These are phyloP conservation scores for Peromyscus attwateri DNA, from an alignment of 2,797 vertebrate genomes.

Conservation along the genomic window DNA sequence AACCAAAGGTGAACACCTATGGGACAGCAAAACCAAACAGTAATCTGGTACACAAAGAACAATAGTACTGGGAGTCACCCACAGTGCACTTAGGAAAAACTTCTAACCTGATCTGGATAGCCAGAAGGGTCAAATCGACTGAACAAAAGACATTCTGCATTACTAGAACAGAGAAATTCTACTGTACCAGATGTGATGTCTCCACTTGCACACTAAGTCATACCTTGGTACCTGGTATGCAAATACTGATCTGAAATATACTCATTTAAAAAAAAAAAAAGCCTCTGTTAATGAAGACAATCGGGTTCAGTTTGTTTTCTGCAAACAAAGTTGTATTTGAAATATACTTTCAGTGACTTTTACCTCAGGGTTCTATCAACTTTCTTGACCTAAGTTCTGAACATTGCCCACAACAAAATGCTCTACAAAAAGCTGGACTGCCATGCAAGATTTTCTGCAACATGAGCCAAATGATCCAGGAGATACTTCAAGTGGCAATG, in stretches of 20 bases:
- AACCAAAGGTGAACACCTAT: not conserved
- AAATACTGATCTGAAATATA: not conserved
- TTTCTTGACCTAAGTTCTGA: not conserved
- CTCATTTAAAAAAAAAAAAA: not conserved
- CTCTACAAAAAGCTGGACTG: not conserved
- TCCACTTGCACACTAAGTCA: constrained; percentile 6
- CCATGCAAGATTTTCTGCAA: not conserved
- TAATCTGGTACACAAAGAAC: not conserved
- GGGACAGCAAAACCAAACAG: not conserved
- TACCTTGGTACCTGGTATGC: not conserved
- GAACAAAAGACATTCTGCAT: not conserved
- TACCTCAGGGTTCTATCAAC: not conserved
- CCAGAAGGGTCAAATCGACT: not conserved
- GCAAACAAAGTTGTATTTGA: not conserved
- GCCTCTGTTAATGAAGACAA: not conserved
- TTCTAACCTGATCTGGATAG: not conserved
- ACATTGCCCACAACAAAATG: not conserved
- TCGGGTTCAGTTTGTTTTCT: not conserved
- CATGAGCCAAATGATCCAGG: not conserved
- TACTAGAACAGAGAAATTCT: not conserved
- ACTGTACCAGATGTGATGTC: not conserved
- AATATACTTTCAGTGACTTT: not conserved
- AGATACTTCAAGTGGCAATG: not conserved
- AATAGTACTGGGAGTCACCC: not conserved
- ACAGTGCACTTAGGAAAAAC: not conserved